Evolutionary conservation across 2,797 vertebrate genomes (phyloP).

Genomic region (Ataeniobius toweri): DNA sequence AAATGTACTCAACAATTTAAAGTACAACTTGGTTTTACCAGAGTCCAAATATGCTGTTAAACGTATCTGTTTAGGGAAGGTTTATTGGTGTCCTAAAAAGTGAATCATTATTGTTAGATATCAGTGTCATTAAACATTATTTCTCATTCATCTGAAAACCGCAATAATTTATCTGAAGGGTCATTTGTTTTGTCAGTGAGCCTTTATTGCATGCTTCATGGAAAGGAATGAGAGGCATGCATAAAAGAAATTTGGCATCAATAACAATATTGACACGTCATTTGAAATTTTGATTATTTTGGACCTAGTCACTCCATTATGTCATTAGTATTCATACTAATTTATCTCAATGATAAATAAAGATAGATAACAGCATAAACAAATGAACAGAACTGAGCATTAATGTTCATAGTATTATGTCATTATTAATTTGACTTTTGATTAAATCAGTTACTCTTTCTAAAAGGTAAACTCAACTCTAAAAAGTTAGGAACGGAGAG

Average conservation of each 20-base stretch:
- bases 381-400: not conserved
- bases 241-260: not conserved
- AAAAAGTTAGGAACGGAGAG: too few relatives aligned
- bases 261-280: not conserved
- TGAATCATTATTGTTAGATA: not conserved
- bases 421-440: not conserved
- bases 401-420: not conserved
- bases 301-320: not conserved
- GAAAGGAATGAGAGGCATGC: not conserved
- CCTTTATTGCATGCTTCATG: not conserved
- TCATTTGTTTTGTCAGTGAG: not conserved
- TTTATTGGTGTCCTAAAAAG: not conserved
- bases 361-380: not conserved
- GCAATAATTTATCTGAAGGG: not conserved
- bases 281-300: conserved; percentile 2
- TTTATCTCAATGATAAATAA: not conserved
- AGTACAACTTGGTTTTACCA: not conserved
- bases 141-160: not conserved
- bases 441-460: not conserved
- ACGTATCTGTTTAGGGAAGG: not conserved
- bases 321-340: not conserved
- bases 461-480: not conserved
- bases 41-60: not conserved
- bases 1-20: too few relatives aligned
- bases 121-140: not conserved